These are phyloP conservation scores for Ostrea denselamellosa DNA, from an alignment of 1,140 invertebrate genomes.

Conservation along the genomic window DNA sequence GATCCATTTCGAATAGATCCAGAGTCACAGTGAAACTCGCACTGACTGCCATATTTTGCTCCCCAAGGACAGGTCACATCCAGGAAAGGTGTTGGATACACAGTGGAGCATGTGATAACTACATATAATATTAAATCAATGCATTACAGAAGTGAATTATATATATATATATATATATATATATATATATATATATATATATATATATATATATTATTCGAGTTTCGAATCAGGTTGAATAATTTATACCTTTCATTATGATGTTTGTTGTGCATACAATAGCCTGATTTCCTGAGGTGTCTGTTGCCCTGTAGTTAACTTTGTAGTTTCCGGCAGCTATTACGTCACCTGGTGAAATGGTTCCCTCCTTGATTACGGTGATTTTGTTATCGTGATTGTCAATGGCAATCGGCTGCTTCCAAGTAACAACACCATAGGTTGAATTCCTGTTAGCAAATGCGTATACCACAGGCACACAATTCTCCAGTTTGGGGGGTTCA, in stretches of 20 bases:
- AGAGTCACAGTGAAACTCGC: constrained; percentile 41
- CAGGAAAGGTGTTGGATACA: constrained; percentile 21
- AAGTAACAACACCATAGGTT: neutral
- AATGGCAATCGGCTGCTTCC: constrained; percentile 23
- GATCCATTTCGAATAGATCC: constrained; percentile 20
- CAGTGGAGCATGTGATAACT: constrained; percentile 39
- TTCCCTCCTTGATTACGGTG: neutral
- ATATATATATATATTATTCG: neutral
- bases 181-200: neutral
- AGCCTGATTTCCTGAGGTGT: constrained; percentile 41
- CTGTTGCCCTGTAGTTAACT: constrained; percentile 30
- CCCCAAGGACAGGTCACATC: constrained; percentile 35
- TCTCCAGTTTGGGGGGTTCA: constrained; percentile 27
- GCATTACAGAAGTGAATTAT: neutral
- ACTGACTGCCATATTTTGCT: constrained; percentile 23
- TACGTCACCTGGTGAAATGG: neutral
- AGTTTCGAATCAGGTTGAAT: neutral
- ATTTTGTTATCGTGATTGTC: constrained; percentile 32
- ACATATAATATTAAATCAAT: neutral
- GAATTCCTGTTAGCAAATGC: neutral
- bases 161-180: neutral
- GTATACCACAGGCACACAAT: constrained; percentile 19
- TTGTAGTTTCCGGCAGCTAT: constrained; percentile 21
- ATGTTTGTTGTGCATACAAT: constrained; percentile 45
- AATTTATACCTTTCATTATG: constrained; percentile 43